A percentile compares a stretch with the other conserved stretches of the same genome.
Conservation (phyloP, 2,797 vertebrate genomes). For the Sebastes matsubarae region DNA sequence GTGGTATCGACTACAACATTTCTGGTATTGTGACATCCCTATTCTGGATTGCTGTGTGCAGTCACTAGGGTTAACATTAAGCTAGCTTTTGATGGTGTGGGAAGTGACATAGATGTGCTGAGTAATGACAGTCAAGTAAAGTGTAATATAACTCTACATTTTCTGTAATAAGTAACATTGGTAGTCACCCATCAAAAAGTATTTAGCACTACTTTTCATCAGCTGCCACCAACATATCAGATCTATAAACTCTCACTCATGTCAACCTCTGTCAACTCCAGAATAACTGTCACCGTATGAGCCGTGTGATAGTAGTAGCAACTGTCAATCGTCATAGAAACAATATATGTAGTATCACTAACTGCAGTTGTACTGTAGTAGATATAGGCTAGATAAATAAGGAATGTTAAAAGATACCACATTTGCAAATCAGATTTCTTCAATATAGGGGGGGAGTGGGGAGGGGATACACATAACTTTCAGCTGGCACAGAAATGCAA, state of each 20-base stretch:
- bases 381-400: not conserved
- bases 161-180: not conserved
- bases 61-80: not conserved
- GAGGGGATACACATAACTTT: not conserved
- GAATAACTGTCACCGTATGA: not conserved
- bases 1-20: too few relatives aligned
- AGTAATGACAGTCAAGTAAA: not conserved
- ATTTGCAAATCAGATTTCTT: constrained; percentile 17
- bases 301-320: not conserved
- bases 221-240: not conserved
- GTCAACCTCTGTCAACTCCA: not conserved
- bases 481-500: constrained; percentile 30
- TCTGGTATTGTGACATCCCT: too few relatives aligned
- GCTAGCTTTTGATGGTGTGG: not conserved
- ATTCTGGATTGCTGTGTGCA: not conserved
- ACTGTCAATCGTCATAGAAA: not conserved
- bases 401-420: not conserved
- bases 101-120: not conserved
- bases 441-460: not conserved
- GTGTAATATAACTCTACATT: not conserved
- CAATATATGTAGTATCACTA: not conserved
- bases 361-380: not conserved
- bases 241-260: not conserved
- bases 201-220: not conserved
- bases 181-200: not conserved